Evolutionary conservation across 2,888 invertebrate genomes (phyloP).

Genomic region (Hetaerina titia): DNA sequence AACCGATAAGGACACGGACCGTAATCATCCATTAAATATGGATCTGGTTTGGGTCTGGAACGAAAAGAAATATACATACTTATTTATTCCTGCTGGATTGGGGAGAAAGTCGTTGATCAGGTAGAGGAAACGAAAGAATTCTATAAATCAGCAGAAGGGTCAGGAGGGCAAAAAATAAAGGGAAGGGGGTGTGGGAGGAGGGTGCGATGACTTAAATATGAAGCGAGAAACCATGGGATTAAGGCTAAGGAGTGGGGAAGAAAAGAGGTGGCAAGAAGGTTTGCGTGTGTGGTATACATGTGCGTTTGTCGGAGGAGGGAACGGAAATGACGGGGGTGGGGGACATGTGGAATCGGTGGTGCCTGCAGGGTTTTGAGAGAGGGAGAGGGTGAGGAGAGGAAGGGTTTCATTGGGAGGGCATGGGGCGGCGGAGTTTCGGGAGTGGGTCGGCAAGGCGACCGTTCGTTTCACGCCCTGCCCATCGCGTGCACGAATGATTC

Average conservation of each 20-base stretch:
- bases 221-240: conserved; percentile 50
- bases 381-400: not conserved
- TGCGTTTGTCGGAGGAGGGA: not conserved
- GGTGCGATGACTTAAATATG: not conserved
- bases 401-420: not conserved
- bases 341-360: not conserved
- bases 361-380: not conserved
- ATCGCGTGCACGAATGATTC: conserved; percentile 59
- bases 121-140: not conserved
- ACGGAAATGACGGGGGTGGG: not conserved
- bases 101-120: not conserved
- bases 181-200: not conserved
- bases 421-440: not conserved
- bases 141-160: conserved; percentile 17
- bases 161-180: not conserved
- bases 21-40: conserved; percentile 3
- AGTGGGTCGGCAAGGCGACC: not conserved
- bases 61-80: not conserved
- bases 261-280: not conserved
- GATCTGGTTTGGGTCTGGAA: not conserved
- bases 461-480: conserved; percentile 54
- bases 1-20: not conserved
- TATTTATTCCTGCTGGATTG: not conserved
- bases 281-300: not conserved
- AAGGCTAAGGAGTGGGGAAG: not conserved